Base-by-base conservation (phyloP, 2,797 vertebrate species). In the Onychomys torridus region DNA sequence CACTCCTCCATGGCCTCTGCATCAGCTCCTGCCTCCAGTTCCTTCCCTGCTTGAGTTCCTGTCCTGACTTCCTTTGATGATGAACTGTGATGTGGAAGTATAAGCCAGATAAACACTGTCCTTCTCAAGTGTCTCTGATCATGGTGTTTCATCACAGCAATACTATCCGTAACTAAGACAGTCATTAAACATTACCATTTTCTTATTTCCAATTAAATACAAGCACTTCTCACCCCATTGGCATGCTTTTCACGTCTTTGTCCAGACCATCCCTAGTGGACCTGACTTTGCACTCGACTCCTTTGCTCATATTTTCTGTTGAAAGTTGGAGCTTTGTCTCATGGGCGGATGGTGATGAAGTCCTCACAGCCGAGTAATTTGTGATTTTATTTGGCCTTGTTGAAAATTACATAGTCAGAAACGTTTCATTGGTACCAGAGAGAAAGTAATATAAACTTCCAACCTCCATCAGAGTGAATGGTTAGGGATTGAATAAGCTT, bases 371-470 rank as follows among this genome's bases (percentile, higher is more conserved):
- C 73, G 55, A 90, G n/a, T 93, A 91, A 87, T 94, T 94, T 95
- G 43, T 91, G 75, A 94, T 91, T 96, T 96, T 23, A 81, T 91
- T 91, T 94, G 43, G 6, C 82, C 78, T 96, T 84, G 21, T 79
- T 90, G 67, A 89, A 96, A 93, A 96, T 76, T 79, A 92, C 37
- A 94, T 61, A 95, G 65, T 73, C 49, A 91, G 76, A 96, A 75
- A 19, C 73, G 89, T 93, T 94, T 96, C 57, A 93, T 95, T 93
- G 96, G 37, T 92, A 81, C 78, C 34, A 82, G 59, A 91, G 77
- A 86, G 89, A 96, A 95, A 97, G 90, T 93, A 97, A 92, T 93
- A 61, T 78, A 90, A 96, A 81, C 52, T 91, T 93, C 55, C 96
- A 90, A 84, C 32, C 55, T 96, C 83, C 59, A 14, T 96, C 79